These are phyloP conservation scores for Gymnosoma rotundatum DNA, from an alignment of 2,888 invertebrate genomes.

Conservation along the genomic window DNA sequence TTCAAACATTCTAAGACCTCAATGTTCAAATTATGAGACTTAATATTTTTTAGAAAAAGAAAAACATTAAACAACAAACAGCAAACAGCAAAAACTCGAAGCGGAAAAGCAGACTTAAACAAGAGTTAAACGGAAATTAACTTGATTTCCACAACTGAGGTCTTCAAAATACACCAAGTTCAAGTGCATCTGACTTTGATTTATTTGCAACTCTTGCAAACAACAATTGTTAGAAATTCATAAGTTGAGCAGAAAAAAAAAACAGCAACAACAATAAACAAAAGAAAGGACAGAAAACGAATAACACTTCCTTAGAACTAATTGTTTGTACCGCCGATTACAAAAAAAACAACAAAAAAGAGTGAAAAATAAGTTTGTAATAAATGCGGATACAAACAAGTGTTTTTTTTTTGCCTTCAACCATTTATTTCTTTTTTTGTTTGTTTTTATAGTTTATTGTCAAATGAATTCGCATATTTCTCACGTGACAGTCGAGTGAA, in stretches of 20 bases:
- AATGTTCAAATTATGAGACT: not conserved
- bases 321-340: constrained; percentile 42
- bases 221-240: constrained; percentile 42
- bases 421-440: not conserved
- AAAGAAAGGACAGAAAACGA: not conserved
- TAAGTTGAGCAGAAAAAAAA: constrained; percentile 39
- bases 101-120: constrained; percentile 19
- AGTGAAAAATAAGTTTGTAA: not conserved
- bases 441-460: constrained; percentile 39
- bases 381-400: constrained; percentile 57
- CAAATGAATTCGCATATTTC: constrained; percentile 66
- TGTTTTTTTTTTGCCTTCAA: constrained; percentile 13
- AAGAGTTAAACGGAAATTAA: constrained; percentile 46
- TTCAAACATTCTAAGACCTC: too few relatives aligned
- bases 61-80: not conserved
- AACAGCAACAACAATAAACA: not conserved
- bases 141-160: constrained; percentile 11
- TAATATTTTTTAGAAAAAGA: too few relatives aligned
- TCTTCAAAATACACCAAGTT: constrained; percentile 53
- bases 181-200: constrained; percentile 46
- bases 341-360: not conserved
- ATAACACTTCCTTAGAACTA: constrained; percentile 60
- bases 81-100: constrained; percentile 1
- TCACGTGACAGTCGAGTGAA: constrained; percentile 60
- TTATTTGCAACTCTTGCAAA: constrained; percentile 23